These are phyloP conservation scores for Diplosoma virens DNA, from an alignment of 23 tunicate genomes.

Conservation along the genomic window DNA sequence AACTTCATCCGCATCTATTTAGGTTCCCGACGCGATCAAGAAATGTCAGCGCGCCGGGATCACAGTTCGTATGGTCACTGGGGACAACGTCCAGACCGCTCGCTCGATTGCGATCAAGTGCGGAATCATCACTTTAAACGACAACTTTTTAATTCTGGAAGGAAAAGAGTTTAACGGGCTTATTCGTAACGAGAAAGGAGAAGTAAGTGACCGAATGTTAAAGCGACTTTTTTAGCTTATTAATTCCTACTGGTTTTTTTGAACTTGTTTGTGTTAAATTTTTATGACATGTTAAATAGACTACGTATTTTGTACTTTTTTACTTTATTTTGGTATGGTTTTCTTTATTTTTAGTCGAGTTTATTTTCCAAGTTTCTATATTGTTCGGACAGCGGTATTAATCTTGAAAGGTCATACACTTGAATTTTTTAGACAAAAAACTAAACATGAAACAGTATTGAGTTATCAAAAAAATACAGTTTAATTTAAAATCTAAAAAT, in stretches of 20 bases:
- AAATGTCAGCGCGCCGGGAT: constrained; percentile 98
- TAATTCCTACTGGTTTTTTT: background rate
- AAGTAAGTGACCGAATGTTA: constrained; percentile 27
- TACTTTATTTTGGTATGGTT: no score
- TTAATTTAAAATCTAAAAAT: no score
- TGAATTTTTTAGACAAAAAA: no score
- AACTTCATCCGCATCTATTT: background rate
- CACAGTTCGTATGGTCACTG: constrained; percentile 99
- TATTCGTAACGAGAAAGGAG: constrained; percentile 81
- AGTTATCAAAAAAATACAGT: no score
- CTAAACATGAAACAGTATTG: no score
- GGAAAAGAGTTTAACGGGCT: constrained; percentile 97
- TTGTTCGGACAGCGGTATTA: no score
- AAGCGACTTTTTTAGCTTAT: background rate
- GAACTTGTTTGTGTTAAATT: no score
- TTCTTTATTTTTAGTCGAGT: no score
- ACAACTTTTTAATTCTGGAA: constrained; percentile 74
- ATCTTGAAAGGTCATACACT: no score
- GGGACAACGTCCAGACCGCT: constrained; percentile 96
- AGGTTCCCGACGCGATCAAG: constrained; percentile 88
- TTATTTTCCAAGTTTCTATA: no score
- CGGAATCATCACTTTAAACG: constrained; percentile 81
- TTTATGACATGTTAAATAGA: no score
- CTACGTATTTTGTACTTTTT: no score
- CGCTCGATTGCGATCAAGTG: constrained; percentile 97